phyloP scores from a whole-genome alignment of 2,113 vertebrate genomes.

The Phaetusa simplex region DNA sequence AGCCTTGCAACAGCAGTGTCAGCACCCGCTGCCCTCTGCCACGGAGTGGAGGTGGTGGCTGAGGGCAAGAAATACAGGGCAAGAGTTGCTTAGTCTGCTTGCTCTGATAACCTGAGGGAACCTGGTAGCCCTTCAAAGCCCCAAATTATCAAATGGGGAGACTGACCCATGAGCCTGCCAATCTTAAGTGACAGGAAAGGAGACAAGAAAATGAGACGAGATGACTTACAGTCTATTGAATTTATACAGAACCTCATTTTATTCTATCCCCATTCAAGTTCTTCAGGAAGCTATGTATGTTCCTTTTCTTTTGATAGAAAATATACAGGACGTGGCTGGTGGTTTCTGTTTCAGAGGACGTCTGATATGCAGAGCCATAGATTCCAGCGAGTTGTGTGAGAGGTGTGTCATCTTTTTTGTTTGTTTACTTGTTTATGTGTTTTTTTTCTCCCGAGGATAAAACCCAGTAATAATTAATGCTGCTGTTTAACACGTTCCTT shows the following conservation, averaged over 20 bases:
- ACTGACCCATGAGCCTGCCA: neutral
- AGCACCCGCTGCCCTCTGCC: neutral
- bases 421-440: slow-evolving; percentile 2
- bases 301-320: neutral
- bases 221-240: neutral
- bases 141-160: neutral
- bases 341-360: neutral
- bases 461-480: neutral
- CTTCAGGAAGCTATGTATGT: neutral
- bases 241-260: neutral
- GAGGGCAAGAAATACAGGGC: neutral
- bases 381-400: neutral
- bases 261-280: neutral
- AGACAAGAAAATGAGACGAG: neutral
- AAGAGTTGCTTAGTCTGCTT: neutral
- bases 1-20: neutral
- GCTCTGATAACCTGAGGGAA: neutral
- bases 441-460: neutral
- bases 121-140: neutral
- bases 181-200: neutral
- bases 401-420: neutral
- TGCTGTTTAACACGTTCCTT: neutral
- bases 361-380: neutral
- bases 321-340: neutral
- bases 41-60: neutral